Base-by-base conservation (phyloP, 2,888 invertebrate species). In the Scaptomyza cyrtandrae region DNA sequence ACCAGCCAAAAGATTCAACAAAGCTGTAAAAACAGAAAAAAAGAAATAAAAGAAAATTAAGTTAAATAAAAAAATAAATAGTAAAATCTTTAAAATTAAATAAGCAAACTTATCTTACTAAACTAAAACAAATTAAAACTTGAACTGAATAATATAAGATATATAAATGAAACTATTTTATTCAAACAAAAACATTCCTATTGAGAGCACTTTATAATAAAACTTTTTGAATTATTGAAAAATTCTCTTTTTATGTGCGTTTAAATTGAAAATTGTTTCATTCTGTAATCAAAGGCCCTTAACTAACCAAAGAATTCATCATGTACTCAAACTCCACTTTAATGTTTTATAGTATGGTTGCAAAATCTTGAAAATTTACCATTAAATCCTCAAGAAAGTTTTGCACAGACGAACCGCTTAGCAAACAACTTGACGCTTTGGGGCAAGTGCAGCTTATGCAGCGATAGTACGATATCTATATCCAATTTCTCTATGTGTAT, bases 1-100 rank as follows among this genome's bases (percentile, higher is more conserved):
- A 85, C 88, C 88, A 60, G 84, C 79, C 53, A 88, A 61, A 6
- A 84, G 78, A 58, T 71, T 73, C 29, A 83, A 57, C 37, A 86
- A 69, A 39, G 85, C 86, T 86, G 82, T 2, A 65, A 86, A 63
- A 55, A 50, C 27, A 65, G 39, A 66, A 71, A 44, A 50, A 62
- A 13, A 10, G 48, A 66, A 64, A 43, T 33, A 50, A 55, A 59
- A 31, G 31, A 53, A 48, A 53, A 19, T 13, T 27, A 24, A 58
- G 59, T 52, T 6, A 64, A 53, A 37, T 53, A 68, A 56, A n/a
- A 41, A 58, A 52, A 45, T 37, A 56, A 45, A 45, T 6, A 11
- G 3, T 1, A 53, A 61, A 52, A 37, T 2, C n/a, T n/a, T 6
- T 41, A 9, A 6, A 59, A 29, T 19, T 11, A 56, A 31, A n/a